Conservation (phyloP, 2,113 vertebrate species). For the Seriola dumerili region DNA sequence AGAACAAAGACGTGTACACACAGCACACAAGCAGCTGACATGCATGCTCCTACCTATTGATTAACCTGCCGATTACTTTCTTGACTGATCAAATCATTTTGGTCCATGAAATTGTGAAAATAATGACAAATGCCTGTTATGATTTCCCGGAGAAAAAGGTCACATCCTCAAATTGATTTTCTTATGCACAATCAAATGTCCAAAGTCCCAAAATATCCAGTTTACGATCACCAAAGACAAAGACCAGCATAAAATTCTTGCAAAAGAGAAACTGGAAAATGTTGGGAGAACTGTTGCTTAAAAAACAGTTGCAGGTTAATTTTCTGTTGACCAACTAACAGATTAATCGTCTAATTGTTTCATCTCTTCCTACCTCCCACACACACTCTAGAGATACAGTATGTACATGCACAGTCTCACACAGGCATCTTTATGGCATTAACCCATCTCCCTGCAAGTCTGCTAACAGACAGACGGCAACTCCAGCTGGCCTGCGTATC, state of each 20-base stretch:
- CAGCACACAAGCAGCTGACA: neutral
- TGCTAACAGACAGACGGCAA: constrained; percentile 48
- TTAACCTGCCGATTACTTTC: neutral
- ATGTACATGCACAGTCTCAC: constrained; percentile 7
- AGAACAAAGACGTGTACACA: neutral
- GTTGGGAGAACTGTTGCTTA: neutral
- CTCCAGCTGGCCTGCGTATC: constrained; percentile 75
- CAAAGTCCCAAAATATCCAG: neutral
- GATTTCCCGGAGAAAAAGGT: neutral
- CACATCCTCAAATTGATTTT: neutral
- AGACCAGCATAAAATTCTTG: neutral
- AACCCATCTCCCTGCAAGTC: constrained; percentile 43
- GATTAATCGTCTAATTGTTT: neutral
- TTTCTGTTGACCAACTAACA: neutral
- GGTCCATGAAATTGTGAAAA: no score
- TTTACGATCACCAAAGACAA: neutral
- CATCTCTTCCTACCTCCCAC: neutral
- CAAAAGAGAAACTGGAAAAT: neutral
- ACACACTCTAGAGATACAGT: neutral
- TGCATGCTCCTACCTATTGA: neutral
- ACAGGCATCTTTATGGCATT: constrained; percentile 39
- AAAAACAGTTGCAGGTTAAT: neutral
- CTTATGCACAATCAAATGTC: neutral
- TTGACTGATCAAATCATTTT: neutral
- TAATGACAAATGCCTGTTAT: neutral